A percentile compares a stretch with the other conserved stretches of the same genome.
phyloP scores from a whole-genome alignment of 1,140 invertebrate genomes.

The Conopomorpha cramerella region DNA sequence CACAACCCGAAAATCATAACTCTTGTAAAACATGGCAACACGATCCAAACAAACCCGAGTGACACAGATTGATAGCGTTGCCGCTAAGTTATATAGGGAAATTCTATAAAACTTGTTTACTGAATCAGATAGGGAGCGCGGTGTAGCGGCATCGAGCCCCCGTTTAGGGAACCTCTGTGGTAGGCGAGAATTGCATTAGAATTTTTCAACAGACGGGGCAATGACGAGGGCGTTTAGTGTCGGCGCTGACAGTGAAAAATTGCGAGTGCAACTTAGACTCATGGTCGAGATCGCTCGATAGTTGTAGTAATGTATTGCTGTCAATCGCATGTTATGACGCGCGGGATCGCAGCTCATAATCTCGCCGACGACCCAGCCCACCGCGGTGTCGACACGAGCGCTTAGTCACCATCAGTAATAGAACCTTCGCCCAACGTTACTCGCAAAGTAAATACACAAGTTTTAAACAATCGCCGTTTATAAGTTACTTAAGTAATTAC shows the following conservation, averaged over 20 bases:
- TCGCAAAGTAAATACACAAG: too few relatives aligned
- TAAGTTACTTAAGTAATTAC: too few relatives aligned
- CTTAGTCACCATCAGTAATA: slow-evolving; percentile 36
- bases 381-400: slow-evolving; percentile 17
- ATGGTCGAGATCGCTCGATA: slow-evolving; percentile 34
- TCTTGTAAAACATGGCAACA: slow-evolving; percentile 18
- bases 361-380: slow-evolving; percentile 12
- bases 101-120: slow-evolving; percentile 11
- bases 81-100: slow-evolving; percentile 11
- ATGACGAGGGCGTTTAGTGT: slow-evolving; percentile 40
- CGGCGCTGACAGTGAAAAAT: slow-evolving; percentile 48
- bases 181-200: slow-evolving; percentile 29
- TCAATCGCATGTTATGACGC: slow-evolving; percentile 48
- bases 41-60: slow-evolving; percentile 12
- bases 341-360: slow-evolving; percentile 37
- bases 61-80: slow-evolving; percentile 18
- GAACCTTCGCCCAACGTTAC: slow-evolving; percentile 22
- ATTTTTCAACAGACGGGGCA: slow-evolving; percentile 39
- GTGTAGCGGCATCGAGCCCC: too few relatives aligned
- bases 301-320: slow-evolving; percentile 49
- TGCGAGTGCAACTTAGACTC: slow-evolving; percentile 27
- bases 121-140: too few relatives aligned
- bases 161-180: too few relatives aligned
- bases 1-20: slow-evolving; percentile 13
- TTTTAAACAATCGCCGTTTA: too few relatives aligned